Evolutionary conservation across 37 sponge, comb jelly and placozoan species (phyloP).

Genomic region (Tethya wilhelma): DNA sequence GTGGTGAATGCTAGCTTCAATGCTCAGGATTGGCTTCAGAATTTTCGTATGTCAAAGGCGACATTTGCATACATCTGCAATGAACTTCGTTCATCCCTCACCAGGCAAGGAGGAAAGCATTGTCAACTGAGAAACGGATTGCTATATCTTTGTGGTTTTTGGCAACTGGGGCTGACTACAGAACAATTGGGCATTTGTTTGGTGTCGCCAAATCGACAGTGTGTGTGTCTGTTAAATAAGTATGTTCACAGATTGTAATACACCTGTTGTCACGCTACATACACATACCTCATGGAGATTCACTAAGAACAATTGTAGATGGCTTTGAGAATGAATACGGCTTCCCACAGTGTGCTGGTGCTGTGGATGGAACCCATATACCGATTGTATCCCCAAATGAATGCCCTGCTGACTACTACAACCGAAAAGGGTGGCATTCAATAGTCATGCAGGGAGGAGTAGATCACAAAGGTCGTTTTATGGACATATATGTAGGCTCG

Average conservation of each 20-base stretch:
- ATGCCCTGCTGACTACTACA: slow-evolving; percentile 40
- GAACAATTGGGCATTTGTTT: neutral
- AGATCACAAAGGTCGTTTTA: slow-evolving; percentile 15
- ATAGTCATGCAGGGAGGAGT: slow-evolving; percentile 5
- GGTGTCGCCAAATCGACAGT: neutral
- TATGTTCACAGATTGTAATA: neutral
- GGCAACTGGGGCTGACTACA: neutral
- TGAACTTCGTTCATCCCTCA: too few species aligned
- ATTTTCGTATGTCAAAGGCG: too few species aligned
- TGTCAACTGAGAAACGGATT: neutral
- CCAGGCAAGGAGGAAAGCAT: neutral
- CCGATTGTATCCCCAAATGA: slow-evolving; percentile 15
- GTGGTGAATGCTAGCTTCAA: slow-evolving; percentile 12
- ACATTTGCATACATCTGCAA: too few species aligned
- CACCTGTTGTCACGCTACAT: neutral
- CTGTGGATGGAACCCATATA: slow-evolving; percentile 47
- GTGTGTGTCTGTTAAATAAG: neutral
- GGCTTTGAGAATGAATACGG: slow-evolving; percentile 22
- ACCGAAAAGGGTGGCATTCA: slow-evolving; percentile 36
- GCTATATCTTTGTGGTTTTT: neutral
- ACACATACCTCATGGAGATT: slow-evolving; percentile 1
- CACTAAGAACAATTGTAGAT: slow-evolving; percentile 7
- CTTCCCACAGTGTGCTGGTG: slow-evolving; percentile 46
- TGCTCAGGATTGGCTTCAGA: too few species aligned
- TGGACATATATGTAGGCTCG: slow-evolving; percentile 37